A percentile compares a stretch with the other conserved stretches of the same genome.
phyloP scores from a whole-genome alignment of 2,797 vertebrate genomes.

The Sebastes glaucus region DNA sequence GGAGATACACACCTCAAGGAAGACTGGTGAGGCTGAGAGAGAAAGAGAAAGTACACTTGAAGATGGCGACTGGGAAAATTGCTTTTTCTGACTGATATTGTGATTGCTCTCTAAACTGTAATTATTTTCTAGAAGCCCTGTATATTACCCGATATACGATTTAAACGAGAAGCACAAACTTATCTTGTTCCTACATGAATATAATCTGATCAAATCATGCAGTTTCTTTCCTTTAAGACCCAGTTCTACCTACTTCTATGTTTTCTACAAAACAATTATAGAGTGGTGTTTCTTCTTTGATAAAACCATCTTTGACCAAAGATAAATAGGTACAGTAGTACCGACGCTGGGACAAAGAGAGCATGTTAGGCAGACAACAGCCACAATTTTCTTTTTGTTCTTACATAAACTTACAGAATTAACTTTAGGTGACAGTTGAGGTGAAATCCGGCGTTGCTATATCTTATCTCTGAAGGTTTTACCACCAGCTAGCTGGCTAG shows the following conservation, averaged over 20 bases:
- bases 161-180: not conserved
- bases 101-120: not conserved
- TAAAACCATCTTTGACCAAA: not conserved
- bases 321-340: not conserved
- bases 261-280: too few relatives aligned
- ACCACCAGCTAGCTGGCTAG: not conserved
- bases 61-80: slow-evolving; percentile 6
- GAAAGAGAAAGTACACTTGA: not conserved
- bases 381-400: not conserved
- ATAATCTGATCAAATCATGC: not conserved
- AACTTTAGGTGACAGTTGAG: not conserved
- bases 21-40: slow-evolving; percentile 17
- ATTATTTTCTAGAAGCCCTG: not conserved
- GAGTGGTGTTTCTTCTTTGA: too few relatives aligned
- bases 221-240: not conserved
- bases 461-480: not conserved
- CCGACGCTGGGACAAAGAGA: not conserved
- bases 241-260: not conserved
- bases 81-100: not conserved
- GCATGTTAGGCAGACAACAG: not conserved
- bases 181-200: not conserved
- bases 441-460: not conserved
- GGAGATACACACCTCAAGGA: slow-evolving; percentile 30
- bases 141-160: not conserved
- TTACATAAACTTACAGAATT: not conserved